These are phyloP conservation scores for Cyanoderma ruficeps DNA, from an alignment of 2,113 vertebrate genomes.

Conservation along the genomic window DNA sequence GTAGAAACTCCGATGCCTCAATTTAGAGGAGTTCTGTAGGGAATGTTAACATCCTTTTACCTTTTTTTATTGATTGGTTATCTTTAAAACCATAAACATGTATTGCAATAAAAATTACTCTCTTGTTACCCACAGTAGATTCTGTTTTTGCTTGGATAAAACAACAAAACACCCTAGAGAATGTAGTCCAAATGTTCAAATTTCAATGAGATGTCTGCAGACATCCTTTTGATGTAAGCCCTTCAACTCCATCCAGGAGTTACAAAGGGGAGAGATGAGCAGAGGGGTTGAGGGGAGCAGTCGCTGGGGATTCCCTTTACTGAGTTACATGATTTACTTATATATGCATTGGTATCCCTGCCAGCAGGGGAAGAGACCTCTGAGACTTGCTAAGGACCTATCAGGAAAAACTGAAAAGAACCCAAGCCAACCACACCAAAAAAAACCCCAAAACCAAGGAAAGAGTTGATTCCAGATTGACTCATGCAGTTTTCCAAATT, in stretches of 20 bases:
- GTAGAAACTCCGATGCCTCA: not conserved
- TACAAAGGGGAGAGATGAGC: not conserved
- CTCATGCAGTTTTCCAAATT: not conserved
- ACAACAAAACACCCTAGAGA: not conserved
- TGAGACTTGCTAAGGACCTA: not conserved
- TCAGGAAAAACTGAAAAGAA: not conserved
- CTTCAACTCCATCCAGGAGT: not conserved
- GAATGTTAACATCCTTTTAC: not conserved
- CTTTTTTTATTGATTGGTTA: not conserved
- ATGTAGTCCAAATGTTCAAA: not conserved
- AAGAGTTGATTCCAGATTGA: not conserved
- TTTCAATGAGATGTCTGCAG: not conserved
- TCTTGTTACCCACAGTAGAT: not conserved
- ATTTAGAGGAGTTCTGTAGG: not conserved
- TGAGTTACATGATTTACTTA: not conserved
- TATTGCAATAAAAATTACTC: not conserved
- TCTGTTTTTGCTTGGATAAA: not conserved
- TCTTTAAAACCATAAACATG: not conserved
- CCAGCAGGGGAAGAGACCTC: not conserved
- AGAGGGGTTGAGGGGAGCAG: not conserved
- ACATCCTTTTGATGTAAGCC: not conserved
- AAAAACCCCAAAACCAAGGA: fast-evolving
- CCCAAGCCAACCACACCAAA: not conserved
- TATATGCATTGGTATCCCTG: not conserved
- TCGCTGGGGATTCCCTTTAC: not conserved